Base-by-base conservation (phyloP, 1,140 invertebrate species). In the Polypedilum pembai region DNA sequence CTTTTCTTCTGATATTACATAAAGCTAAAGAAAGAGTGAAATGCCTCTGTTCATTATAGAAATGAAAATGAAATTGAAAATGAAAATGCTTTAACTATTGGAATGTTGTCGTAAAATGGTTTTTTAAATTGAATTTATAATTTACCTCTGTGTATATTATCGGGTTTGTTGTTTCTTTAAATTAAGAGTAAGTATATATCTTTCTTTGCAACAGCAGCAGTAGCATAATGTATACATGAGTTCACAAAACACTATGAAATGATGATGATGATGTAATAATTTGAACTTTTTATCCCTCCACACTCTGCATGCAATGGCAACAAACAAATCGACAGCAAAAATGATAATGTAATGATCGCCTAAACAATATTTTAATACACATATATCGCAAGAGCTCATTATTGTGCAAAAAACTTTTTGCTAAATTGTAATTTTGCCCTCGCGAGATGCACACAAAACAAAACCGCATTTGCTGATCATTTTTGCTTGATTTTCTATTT, bases 331-430 rank as follows among this genome's bases (percentile, higher is more conserved):
- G 8, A 18, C 18, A 69, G 17, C 20, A 18, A 20, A 18, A 20
- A 69, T 21, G 20, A 20, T 69, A 69, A 69, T 69, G 65, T 69
- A 69, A 69, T 69, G 65, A 69, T 69, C 65, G 17, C 65, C 65
- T 69, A 20, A 69, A 69, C 65, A 69, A 69, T 69, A 69, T 69
- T 69, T 69, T 69, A 69, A 69, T 69, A 69, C 17, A 69, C 65
- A 69, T 18, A 69, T 69, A 33, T 33, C 24, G 45, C 45, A 56
- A 33, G 24, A 33, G 24, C 24, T 33, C 24, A 56, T 56, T 56
- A 4, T 56, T 56, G 45, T 56, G 45, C 45, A 56, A 56, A 56
- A 56, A 12, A 56, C n/a, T 12, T 56, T n/a, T 56, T 56, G 12
- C 45, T 56, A 56, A 56, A 56, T 56, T 56, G n/a, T n/a, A 56